These are phyloP conservation scores for Drosophila eohydei DNA, from an alignment of 2,888 invertebrate genomes.

Conservation along the genomic window DNA sequence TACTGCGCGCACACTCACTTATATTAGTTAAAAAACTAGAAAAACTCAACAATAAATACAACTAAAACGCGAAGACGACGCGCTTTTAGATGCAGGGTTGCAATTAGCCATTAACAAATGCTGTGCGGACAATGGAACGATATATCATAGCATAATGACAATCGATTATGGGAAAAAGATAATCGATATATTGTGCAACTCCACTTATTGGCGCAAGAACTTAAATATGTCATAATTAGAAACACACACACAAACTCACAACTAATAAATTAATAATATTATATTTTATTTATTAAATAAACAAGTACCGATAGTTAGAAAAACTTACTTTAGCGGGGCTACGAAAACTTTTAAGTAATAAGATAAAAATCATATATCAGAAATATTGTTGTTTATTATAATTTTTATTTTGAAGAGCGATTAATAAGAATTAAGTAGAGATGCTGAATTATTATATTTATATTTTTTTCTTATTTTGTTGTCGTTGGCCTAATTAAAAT, in stretches of 20 bases:
- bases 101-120: slow-evolving; percentile 7
- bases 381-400: not conserved
- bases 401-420: not conserved
- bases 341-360: not conserved
- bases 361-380: not conserved
- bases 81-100: slow-evolving; percentile 56
- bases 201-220: not conserved
- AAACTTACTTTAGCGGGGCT: not conserved
- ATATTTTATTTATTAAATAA: not conserved
- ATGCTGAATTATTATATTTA: not conserved
- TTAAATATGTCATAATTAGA: not conserved
- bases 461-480: not conserved
- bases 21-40: slow-evolving; percentile 45
- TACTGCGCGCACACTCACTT: slow-evolving; percentile 39
- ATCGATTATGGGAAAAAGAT: not conserved
- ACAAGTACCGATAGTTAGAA: slow-evolving; percentile 12
- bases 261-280: not conserved
- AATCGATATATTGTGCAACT: slow-evolving; percentile 15
- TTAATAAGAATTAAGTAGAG: not conserved
- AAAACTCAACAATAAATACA: slow-evolving; percentile 70
- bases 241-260: too few species aligned
- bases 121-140: not conserved
- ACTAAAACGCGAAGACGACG: slow-evolving; percentile 67
- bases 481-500: slow-evolving; percentile 42
- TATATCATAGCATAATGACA: not conserved